phyloP scores from a whole-genome alignment of 2,888 invertebrate genomes.

The Harpalus rubripes region DNA sequence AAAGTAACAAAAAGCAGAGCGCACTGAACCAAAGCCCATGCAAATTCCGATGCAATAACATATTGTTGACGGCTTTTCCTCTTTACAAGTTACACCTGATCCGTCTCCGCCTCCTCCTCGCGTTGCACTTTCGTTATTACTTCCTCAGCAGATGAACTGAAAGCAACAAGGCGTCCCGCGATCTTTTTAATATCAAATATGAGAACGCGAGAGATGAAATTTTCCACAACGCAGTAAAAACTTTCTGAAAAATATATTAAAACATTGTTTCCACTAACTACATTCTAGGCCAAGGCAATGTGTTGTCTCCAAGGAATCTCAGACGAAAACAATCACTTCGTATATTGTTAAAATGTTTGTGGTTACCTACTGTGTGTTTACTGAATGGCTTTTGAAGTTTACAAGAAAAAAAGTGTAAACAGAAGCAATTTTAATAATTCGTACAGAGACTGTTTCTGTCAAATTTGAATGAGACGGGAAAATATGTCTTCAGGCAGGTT shows the following conservation, averaged over 20 bases:
- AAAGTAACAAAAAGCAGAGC: neutral
- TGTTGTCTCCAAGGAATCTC: constrained; percentile 31
- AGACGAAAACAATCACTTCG: constrained; percentile 27
- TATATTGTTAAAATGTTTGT: constrained; percentile 23
- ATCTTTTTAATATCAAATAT: constrained; percentile 64
- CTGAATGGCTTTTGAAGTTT: no score
- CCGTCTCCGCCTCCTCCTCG: neutral
- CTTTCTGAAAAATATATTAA: constrained; percentile 59
- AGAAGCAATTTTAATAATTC: no score
- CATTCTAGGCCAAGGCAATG: constrained; percentile 46
- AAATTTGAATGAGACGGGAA: no score
- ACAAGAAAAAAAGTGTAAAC: no score
- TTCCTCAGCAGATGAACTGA: constrained; percentile 59
- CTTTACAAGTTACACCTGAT: constrained; percentile 6
- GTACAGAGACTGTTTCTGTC: no score
- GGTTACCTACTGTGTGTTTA: neutral
- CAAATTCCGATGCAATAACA: constrained; percentile 14
- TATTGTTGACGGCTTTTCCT: constrained; percentile 13
- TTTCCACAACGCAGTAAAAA: constrained; percentile 42
- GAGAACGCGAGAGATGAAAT: constrained; percentile 54
- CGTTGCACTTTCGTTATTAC: constrained; percentile 63
- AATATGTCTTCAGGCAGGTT: no score
- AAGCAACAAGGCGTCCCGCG: constrained; percentile 47
- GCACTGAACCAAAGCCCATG: constrained; percentile 13
- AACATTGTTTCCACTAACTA: constrained; percentile 61